phyloP scores from a whole-genome alignment of 2,888 invertebrate genomes.

The Phytoseiulus persimilis region DNA sequence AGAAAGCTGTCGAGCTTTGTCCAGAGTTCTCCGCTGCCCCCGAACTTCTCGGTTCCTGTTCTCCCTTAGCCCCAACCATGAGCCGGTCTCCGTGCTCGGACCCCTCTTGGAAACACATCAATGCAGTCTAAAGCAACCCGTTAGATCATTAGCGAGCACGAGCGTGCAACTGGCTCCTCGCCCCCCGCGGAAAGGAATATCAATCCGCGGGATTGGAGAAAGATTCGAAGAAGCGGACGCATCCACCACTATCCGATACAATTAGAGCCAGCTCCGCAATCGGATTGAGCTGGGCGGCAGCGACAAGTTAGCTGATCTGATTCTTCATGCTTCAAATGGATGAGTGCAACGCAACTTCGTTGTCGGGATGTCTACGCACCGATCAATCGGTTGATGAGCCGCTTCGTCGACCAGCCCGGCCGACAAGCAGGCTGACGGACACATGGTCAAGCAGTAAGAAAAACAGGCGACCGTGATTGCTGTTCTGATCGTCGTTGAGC shows the following conservation, averaged over 20 bases:
- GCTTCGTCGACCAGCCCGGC: neutral
- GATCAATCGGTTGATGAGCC: neutral
- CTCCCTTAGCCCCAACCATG: no score
- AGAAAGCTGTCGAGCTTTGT: no score
- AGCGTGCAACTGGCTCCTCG: no score
- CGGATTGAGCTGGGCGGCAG: neutral
- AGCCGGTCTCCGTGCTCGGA: no score
- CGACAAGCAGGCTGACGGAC: neutral
- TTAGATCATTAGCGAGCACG: no score
- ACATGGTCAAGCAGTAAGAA: neutral
- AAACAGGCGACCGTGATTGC: neutral
- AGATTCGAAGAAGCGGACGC: neutral
- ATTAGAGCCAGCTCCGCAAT: neutral
- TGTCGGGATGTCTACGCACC: neutral
- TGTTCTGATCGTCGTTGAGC: neutral
- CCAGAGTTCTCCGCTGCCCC: no score
- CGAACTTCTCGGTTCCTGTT: no score
- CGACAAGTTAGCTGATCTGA: neutral
- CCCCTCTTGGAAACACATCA: no score
- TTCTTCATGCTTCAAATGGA: neutral
- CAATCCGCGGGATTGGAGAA: neutral
- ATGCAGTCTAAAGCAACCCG: no score
- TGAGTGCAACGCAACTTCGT: neutral
- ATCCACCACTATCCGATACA: neutral
- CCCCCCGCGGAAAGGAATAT: neutral